Evolutionary conservation across 2,888 invertebrate species (phyloP).

Genomic region (Lasioglossum oenotherae): DNA sequence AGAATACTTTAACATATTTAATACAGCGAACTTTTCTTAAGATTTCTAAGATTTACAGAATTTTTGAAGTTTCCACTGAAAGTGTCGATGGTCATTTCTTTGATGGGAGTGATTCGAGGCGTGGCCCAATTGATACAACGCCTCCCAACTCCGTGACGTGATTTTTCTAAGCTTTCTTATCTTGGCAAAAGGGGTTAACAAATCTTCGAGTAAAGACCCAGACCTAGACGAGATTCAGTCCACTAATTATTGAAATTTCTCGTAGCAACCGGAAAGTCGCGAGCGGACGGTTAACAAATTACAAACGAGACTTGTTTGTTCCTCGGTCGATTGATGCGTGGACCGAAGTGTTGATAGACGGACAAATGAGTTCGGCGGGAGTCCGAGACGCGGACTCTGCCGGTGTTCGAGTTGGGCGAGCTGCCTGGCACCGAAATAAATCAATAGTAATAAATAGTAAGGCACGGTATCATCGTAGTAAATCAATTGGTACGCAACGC

Average conservation of each 20-base stretch:
- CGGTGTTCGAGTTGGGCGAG: not conserved
- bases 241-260: not conserved
- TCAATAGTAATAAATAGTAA: conserved; percentile 10
- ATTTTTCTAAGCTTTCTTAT: not conserved
- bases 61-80: not conserved
- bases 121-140: too few relatives aligned
- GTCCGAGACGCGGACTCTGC: not conserved
- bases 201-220: not conserved
- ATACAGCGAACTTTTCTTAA: too few relatives aligned
- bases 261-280: not conserved
- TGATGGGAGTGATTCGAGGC: too few relatives aligned
- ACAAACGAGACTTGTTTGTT: not conserved
- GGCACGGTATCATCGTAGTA: not conserved
- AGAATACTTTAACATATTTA: too few relatives aligned
- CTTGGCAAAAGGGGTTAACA: not conserved
- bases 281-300: not conserved
- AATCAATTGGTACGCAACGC: not conserved
- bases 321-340: not conserved
- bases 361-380: not conserved
- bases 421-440: conserved; percentile 3
- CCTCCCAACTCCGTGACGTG: not conserved
- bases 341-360: not conserved
- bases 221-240: not conserved
- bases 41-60: not conserved
- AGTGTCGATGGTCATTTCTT: not conserved